phyloP scores from a whole-genome alignment of 2,113 vertebrate species.

The Lucifuga dentata region DNA sequence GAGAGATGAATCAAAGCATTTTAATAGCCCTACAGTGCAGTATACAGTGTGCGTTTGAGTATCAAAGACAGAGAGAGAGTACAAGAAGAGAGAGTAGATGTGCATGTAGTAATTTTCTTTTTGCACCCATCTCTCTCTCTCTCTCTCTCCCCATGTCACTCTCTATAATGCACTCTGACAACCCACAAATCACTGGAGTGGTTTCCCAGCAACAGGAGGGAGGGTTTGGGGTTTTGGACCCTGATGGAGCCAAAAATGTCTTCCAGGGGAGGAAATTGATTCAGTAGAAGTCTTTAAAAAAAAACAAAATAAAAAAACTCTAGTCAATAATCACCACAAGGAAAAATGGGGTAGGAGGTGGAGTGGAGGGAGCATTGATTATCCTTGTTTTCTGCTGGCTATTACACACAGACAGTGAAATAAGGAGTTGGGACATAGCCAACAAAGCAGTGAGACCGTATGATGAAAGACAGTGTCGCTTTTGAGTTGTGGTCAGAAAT shows the following conservation, averaged over 20 bases:
- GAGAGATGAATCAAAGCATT: slow-evolving; percentile 53
- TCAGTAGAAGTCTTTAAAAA: slow-evolving; percentile 61
- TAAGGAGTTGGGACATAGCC: slow-evolving; percentile 27
- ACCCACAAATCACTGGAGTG: slow-evolving; percentile 77
- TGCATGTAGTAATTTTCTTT: slow-evolving; percentile 31
- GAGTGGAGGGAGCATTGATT: slow-evolving; percentile 48
- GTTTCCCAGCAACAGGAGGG: slow-evolving; percentile 80
- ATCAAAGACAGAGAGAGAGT: slow-evolving; percentile 11
- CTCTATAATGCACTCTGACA: slow-evolving; percentile 73
- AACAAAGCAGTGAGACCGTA: slow-evolving; percentile 23
- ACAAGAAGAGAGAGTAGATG: slow-evolving; percentile 21
- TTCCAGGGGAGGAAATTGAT: slow-evolving; percentile 71
- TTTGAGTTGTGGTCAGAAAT: slow-evolving; percentile 40
- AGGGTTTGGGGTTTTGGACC: slow-evolving; percentile 55
- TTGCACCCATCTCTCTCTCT: slow-evolving; percentile 9
- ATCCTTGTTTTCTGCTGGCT: slow-evolving; percentile 32
- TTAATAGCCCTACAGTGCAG: slow-evolving; percentile 50
- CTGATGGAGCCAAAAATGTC: slow-evolving; percentile 61
- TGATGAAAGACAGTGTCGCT: slow-evolving; percentile 44
- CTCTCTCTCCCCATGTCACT: slow-evolving; percentile 52
- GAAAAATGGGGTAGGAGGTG: slow-evolving; percentile 2
- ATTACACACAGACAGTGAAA: slow-evolving; percentile 27
- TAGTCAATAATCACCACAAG: slow-evolving; percentile 64
- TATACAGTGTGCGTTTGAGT: neutral
- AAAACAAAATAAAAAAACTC: slow-evolving; percentile 39